These are phyloP conservation scores for Drosophila fulvimacula DNA, from an alignment of 2,888 invertebrate genomes.

Conservation along the genomic window DNA sequence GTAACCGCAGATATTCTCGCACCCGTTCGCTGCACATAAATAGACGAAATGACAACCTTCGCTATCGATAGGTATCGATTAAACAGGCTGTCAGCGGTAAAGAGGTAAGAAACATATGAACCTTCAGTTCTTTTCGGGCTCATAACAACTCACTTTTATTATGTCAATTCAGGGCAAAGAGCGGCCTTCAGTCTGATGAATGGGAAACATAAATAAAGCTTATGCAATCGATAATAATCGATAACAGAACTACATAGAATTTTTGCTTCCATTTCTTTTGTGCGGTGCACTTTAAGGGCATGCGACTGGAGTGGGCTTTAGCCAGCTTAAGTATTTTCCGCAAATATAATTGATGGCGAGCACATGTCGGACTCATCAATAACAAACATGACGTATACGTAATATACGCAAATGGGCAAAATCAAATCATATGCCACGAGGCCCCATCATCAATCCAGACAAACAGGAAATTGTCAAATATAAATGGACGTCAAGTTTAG, in stretches of 20 bases:
- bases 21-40: not conserved
- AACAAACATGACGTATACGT: constrained; percentile 60
- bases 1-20: not conserved
- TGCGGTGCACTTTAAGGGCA: constrained; percentile 49
- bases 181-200: not conserved
- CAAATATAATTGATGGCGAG: constrained; percentile 64
- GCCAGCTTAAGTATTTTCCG: constrained; percentile 25
- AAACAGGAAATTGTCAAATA: constrained; percentile 74
- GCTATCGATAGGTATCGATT: constrained; percentile 7
- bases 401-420: constrained; percentile 67
- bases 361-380: constrained; percentile 68
- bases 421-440: constrained; percentile 62
- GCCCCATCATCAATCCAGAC: constrained; percentile 64
- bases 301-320: constrained; percentile 1
- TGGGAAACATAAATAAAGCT: not conserved
- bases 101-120: not conserved
- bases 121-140: not conserved
- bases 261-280: constrained; percentile 8
- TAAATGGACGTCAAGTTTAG: constrained; percentile 66
- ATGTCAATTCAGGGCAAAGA: not conserved
- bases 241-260: not conserved
- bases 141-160: not conserved
- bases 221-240: constrained; percentile 5
- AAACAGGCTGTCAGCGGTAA: not conserved
- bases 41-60: not conserved